phyloP scores from a whole-genome alignment of 2,113 vertebrate species.

The Zingel zingel region DNA sequence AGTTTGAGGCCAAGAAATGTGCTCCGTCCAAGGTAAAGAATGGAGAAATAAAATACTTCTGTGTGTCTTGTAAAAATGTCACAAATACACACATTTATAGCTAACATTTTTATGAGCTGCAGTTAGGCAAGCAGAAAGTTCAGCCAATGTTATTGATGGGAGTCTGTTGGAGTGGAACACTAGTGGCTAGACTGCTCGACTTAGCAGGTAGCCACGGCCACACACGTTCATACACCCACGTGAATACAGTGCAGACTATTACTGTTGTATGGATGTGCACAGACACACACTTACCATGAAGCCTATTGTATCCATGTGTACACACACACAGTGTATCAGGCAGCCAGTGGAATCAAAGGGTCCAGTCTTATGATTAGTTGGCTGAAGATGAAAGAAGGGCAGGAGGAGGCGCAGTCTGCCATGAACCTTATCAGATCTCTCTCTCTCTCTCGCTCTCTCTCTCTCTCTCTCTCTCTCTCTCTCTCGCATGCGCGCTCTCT shows the following conservation, averaged over 20 bases:
- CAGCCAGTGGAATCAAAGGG: constrained; percentile 66
- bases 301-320: not conserved
- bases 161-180: constrained; percentile 40
- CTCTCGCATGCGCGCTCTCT: constrained; percentile 41
- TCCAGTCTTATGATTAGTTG: constrained; percentile 71
- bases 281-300: constrained; percentile 3
- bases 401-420: constrained; percentile 59
- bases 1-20: constrained; percentile 2
- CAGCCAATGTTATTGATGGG: constrained; percentile 52
- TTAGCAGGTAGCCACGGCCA: constrained; percentile 35
- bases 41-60: constrained; percentile 29
- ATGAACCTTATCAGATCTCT: constrained; percentile 75
- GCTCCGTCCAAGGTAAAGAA: constrained; percentile 27
- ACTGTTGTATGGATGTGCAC: not conserved
- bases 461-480: constrained; percentile 21
- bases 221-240: not conserved
- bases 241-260: not conserved
- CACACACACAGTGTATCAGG: constrained; percentile 16
- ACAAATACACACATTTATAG: constrained; percentile 50
- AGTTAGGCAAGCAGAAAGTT: constrained; percentile 39
- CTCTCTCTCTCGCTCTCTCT: constrained; percentile 38
- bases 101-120: constrained; percentile 43
- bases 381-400: constrained; percentile 73
- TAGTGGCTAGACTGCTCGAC: constrained; percentile 29
- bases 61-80: constrained; percentile 49